A percentile compares a stretch with the other conserved stretches of the same genome.
Evolutionary conservation across 1,140 invertebrate species (phyloP).

Genomic region (Sipha flava): DNA sequence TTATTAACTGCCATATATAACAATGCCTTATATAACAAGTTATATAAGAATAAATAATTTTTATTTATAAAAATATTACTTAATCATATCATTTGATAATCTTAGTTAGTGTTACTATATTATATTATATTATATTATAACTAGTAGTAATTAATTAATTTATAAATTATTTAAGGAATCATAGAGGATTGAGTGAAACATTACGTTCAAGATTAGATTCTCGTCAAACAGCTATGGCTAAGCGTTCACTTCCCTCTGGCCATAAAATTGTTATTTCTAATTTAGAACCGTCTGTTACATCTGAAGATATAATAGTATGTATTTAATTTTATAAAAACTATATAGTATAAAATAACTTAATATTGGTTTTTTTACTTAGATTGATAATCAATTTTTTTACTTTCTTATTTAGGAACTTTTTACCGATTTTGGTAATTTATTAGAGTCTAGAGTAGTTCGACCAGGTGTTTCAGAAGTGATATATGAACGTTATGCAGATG

Average conservation of each 20-base stretch:
- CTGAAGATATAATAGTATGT: slow-evolving; percentile 74
- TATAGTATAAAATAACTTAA: background rate
- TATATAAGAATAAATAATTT: background rate
- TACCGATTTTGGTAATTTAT: slow-evolving; percentile 78
- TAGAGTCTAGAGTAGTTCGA: slow-evolving; percentile 72
- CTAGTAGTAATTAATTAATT: too few species aligned
- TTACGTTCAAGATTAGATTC: slow-evolving; percentile 24
- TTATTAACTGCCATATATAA: too few species aligned
- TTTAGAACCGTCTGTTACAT: slow-evolving; percentile 71
- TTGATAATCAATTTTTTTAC: too few species aligned
- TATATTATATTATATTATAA: too few species aligned
- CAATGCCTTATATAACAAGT: too few species aligned
- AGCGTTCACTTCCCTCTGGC: slow-evolving; percentile 44
- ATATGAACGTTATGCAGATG: slow-evolving; percentile 74
- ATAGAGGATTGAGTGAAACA: slow-evolving; percentile 19
- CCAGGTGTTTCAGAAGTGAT: slow-evolving; percentile 82
- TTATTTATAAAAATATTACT: background rate
- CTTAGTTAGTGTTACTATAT: too few species aligned
- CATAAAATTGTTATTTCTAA: slow-evolving; percentile 79
- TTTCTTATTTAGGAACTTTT: slow-evolving; percentile 65
- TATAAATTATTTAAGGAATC: background rate
- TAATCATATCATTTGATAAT: too few species aligned
- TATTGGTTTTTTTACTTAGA: background rate
- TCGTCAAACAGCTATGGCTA: background rate
- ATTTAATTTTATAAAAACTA: background rate